Evolutionary conservation across 2,888 invertebrate genomes (phyloP), one percentile per base, ranked within the genome.

Genomic region (Coleophora flavipennella): DNA sequence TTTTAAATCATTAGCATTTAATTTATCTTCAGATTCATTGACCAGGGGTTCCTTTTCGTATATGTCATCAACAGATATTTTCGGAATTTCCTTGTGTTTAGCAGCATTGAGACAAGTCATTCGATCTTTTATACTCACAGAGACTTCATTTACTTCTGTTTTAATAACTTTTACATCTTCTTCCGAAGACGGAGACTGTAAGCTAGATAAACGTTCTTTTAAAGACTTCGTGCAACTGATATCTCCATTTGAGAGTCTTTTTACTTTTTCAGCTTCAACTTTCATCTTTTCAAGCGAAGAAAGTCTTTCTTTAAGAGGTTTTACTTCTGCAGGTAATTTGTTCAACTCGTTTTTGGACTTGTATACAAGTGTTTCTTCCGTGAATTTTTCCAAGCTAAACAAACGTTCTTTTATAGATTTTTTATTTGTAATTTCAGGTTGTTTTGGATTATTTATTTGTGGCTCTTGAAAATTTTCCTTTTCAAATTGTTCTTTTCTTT

Each of bases 401-500:
- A 92, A 71, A 54, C 92, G 87, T 62, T 92, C 91, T 62, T 91
- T 92, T 43, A 92, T 91, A 39, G 90, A 90, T 68, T 88, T 90
- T 48, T 90, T 85, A 50, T 88, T 89, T 14, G 84, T 77, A 48
- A 91, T 88, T 56, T 91, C 90, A 67, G 89, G 87, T 53, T 81
- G 55, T 55, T 88, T 88, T 46, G 87, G 74, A 59, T 87, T 80
- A 49, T 74, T 86, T 37, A 64, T 66, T 55, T 76, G 80, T 43
- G 75, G 62, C 59, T 88, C 87, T 50, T 78, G 83, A 28, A 85
- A 85, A 52, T 86, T 87, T 53, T 90, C 90, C 52, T 89, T 88
- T 69, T 95, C 94, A 57, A 95, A 95, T 44, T 95, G 88, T 69
- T 93, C 93, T 55, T 93, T 90, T 53, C 94, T 86, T 75, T 94